Evolutionary conservation across 2,888 invertebrate species (phyloP), one percentile per base, ranked within the genome.

Genomic region (Biston betularia): DNA sequence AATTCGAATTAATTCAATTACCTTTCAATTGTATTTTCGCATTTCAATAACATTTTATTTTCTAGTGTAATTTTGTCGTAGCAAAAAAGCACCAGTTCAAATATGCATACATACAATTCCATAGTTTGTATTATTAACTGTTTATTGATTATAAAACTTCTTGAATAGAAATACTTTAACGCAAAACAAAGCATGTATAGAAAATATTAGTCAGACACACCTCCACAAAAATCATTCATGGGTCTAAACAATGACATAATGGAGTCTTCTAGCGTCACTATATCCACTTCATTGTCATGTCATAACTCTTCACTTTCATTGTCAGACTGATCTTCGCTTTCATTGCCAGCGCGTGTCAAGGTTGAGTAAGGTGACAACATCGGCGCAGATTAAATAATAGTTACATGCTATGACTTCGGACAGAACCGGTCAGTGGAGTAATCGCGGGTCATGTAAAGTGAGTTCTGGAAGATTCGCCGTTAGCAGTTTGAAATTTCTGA

Each of bases 261-360:
- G 53, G 24, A 38, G n/a, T 45, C 45, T 45, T 60, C 44, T 52
- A 34, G 34, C 52, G 38, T 38, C 53, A 45, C 40, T 33, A 35
- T 45, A 46, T 62, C 45, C 49, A 46, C 53, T 50, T 54, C 63
- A 58, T 63, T 63, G 63, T 63, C 56, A 46, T 34, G 52, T 60
- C 50, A 52, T 45, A 44, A n/a, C 46, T 66, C 59, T 68, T 61
- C 57, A 68, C 75, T 71, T 75, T 75, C 74, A 74, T 75, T 75
- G 69, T 70, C 70, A 69, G 49, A 24, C 48, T 46, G 56, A 65
- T 64, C 64, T 55, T 59, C 58, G 61, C 75, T 71, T 75, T 75
- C 75, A 73, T 73, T 75, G 69, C 68, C 74, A 66, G 48, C 50
- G 6, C 24, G 70, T 73, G 75, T 74, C 74, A 75, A 75, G 75